Base-by-base conservation (phyloP, 2,113 vertebrate genomes). In the Gorsachius goisagi region DNA sequence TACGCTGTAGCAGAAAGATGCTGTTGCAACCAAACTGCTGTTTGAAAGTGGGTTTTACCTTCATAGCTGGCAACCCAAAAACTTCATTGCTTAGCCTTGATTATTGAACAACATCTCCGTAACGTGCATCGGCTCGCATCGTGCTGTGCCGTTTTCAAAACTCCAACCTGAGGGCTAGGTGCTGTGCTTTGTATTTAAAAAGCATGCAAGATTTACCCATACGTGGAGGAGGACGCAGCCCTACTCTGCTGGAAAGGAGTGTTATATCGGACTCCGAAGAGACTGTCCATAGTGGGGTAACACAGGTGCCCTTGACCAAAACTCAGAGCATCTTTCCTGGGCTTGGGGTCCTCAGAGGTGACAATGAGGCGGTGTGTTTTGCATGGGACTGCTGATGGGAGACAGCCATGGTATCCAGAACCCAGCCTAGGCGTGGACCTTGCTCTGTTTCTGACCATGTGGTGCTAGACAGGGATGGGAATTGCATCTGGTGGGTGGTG, bases 31-130 rank as follows among this genome's bases (percentile, higher is more conserved):
- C 24, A 67, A 50, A 19, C 26, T 53, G 17, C 15, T 87, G 0
- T 58, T 79, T 60, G 27, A 39, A 82, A 85, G 35, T 9, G 14
- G 2, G 21, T 83, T 85, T 60, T 35, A 18, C 59, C 15, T 55
- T n/a, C 20, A 16, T 20, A 26, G 27, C 21, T 62, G 35, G 9
- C 64, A 72, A 33, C 11, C 72, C 8, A 32, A 45, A n/a, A 41
- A n/a, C n/a, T 39, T 44, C 1, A 2, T 41, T 59, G 12, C n/a
- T 58, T 50, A 27, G n/a, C 58, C 24, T 73, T 69, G 53, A 1
- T 32, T 72, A 22, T 33, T 12, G 41, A 58, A 58, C 60, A 59
- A 9, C 9, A 5, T 0, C 0, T 27, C 27, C 5, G 1, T 45
- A 66, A 58, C 8, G 8, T 6, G 0, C 20, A 9, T 23, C 3